Evolutionary conservation across 2,113 vertebrate species (phyloP).

Genomic region (Centropristis striata): DNA sequence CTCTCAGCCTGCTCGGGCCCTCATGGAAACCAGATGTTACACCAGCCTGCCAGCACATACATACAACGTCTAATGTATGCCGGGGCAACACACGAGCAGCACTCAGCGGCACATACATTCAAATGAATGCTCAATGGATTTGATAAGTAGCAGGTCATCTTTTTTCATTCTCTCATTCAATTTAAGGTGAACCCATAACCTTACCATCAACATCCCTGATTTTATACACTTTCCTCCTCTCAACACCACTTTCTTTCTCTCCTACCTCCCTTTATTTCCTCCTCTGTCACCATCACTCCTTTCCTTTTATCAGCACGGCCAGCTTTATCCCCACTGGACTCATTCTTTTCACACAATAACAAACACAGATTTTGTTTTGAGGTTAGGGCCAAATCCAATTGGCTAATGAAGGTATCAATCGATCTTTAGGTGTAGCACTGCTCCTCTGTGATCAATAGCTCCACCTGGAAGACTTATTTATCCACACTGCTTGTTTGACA

Average conservation of each 20-base stretch:
- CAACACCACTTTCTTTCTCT: slow-evolving; percentile 45
- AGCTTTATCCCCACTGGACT: slow-evolving; percentile 68
- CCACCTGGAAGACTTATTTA: slow-evolving; percentile 78
- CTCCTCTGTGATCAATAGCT: slow-evolving; percentile 77
- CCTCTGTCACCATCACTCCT: slow-evolving; percentile 58
- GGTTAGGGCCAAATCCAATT: slow-evolving; percentile 68
- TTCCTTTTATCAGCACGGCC: slow-evolving; percentile 62
- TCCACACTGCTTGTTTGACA: slow-evolving; percentile 79
- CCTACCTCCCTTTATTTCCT: slow-evolving; percentile 61
- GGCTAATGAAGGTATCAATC: slow-evolving; percentile 80
- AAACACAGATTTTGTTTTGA: slow-evolving; percentile 77
- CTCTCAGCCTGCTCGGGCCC: slow-evolving; percentile 88
- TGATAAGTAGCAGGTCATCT: slow-evolving; percentile 42
- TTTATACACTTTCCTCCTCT: slow-evolving; percentile 45
- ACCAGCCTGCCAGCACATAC: slow-evolving; percentile 59
- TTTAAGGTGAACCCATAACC: slow-evolving; percentile 27
- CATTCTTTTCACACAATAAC: slow-evolving; percentile 82
- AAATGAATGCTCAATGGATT: slow-evolving; percentile 45
- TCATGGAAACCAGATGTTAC: slow-evolving; percentile 95
- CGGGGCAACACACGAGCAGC: slow-evolving; percentile 42
- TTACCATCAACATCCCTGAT: slow-evolving; percentile 20
- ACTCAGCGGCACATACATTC: slow-evolving; percentile 44
- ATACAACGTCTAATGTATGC: slow-evolving; percentile 56
- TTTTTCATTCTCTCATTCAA: slow-evolving; percentile 41
- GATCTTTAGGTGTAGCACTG: slow-evolving; percentile 62